Percentiles rank a stretch among this genome's conserved stretches.
phyloP scores from a whole-genome alignment of 2,113 vertebrate genomes.

The Phyllostomus hastatus region DNA sequence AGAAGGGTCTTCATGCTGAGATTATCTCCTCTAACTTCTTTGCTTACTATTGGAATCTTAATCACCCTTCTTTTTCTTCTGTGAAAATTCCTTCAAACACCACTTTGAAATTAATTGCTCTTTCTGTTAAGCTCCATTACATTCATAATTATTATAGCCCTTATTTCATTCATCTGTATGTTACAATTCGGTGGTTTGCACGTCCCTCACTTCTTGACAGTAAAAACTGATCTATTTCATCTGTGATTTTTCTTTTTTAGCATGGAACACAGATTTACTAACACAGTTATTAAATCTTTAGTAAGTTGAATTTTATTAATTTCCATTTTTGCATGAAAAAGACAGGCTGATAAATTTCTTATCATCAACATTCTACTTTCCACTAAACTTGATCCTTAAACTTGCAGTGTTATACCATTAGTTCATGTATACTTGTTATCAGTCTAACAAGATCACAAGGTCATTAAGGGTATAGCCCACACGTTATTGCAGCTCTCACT shows the following conservation, averaged over 20 bases:
- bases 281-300: background rate
- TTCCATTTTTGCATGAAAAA: background rate
- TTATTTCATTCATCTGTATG: background rate
- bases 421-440: background rate
- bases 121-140: background rate
- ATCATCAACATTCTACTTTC: background rate
- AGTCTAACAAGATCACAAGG: background rate
- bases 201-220: background rate
- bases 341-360: background rate
- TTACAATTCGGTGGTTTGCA: background rate
- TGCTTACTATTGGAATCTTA: background rate
- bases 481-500: background rate
- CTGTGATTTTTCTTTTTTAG: slow-evolving; percentile 3
- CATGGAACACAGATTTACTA: background rate
- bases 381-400: background rate
- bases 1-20: background rate
- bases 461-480: background rate
- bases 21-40: background rate
- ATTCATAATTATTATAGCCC: background rate
- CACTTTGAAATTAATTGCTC: background rate
- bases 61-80: background rate
- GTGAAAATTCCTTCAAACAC: background rate
- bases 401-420: background rate
- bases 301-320: background rate
- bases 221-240: background rate